Percentiles rank a stretch among this genome's conserved stretches.
Conservation (phyloP, 2,113 vertebrate species). For the Blennius ocellaris region DNA sequence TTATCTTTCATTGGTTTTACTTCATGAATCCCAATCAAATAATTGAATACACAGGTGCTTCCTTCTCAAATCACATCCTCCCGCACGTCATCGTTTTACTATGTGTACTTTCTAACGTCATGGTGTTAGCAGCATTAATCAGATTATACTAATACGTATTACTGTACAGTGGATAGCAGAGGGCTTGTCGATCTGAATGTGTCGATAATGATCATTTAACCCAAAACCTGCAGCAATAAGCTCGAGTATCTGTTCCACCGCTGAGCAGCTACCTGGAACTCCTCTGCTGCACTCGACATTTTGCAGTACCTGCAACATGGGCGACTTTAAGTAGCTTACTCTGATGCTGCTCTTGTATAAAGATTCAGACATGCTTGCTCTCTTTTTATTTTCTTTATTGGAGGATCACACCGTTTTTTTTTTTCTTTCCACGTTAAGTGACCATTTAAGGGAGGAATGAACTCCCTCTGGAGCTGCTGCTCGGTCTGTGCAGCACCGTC, state of each 20-base stretch:
- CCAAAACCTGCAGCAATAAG: conserved; percentile 61
- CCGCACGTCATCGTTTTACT: conserved; percentile 34
- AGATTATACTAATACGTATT: conserved; percentile 73
- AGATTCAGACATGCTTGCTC: conserved; percentile 3
- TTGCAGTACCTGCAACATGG: conserved; percentile 51
- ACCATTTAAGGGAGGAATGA: conserved; percentile 37
- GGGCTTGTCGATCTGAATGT: conserved; percentile 58
- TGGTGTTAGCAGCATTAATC: conserved; percentile 61
- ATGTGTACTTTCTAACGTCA: conserved; percentile 32
- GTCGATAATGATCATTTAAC: conserved; percentile 73
- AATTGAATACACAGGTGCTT: conserved; percentile 14
- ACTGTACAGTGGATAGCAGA: conserved; percentile 52
- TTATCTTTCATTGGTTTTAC: not conserved
- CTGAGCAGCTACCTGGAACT: conserved; percentile 19
- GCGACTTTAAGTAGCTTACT: conserved; percentile 62
- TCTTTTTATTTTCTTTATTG: not conserved
- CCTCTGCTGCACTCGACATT: conserved; percentile 44
- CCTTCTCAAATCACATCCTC: not conserved
- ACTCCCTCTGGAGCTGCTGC: conserved; percentile 40
- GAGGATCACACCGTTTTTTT: conserved; percentile 19
- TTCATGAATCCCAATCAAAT: not conserved
- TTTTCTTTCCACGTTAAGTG: conserved; percentile 28
- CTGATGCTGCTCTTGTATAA: conserved; percentile 27
- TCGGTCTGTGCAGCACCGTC: conserved; percentile 40
- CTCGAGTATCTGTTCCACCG: conserved; percentile 26